A percentile compares a stretch with the other conserved stretches of the same genome.
Evolutionary conservation across 1,140 invertebrate species (phyloP).

Genomic region (Apis dorsata): DNA sequence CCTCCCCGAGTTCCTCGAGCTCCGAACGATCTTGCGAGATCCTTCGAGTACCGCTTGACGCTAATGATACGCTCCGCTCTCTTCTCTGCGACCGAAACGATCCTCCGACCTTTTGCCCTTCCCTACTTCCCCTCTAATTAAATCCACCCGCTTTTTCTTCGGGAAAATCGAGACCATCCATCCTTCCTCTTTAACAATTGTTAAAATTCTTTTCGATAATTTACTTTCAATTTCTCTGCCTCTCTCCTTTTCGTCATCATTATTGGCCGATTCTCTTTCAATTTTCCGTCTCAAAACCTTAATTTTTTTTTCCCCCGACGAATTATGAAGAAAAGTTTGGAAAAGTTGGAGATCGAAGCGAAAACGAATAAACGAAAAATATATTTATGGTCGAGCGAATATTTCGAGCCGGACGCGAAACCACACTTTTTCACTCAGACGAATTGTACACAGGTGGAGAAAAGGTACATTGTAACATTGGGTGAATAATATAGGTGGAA

Average conservation of each 20-base stretch:
- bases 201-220: no score
- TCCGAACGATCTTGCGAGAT: constrained; percentile 28
- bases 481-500: constrained; percentile 75
- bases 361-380: constrained; percentile 3
- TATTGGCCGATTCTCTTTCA: no score
- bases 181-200: neutral
- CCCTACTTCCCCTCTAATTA: neutral
- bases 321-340: no score
- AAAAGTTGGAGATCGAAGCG: neutral
- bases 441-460: constrained; percentile 58
- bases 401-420: constrained; percentile 75
- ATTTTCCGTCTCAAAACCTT: no score
- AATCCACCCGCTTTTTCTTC: neutral
- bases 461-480: constrained; percentile 66
- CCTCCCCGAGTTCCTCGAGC: constrained; percentile 33
- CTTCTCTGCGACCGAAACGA: neutral
- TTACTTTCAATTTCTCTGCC: no score
- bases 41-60: constrained; percentile 29
- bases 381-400: constrained; percentile 7
- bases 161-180: neutral
- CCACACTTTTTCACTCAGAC: constrained; percentile 73
- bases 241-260: no score
- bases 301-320: no score
- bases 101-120: neutral
- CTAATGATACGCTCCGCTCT: constrained; percentile 47